These are phyloP conservation scores for Chaunax sp. DNA, from an alignment of 2,797 vertebrate species.

Conservation along the genomic window DNA sequence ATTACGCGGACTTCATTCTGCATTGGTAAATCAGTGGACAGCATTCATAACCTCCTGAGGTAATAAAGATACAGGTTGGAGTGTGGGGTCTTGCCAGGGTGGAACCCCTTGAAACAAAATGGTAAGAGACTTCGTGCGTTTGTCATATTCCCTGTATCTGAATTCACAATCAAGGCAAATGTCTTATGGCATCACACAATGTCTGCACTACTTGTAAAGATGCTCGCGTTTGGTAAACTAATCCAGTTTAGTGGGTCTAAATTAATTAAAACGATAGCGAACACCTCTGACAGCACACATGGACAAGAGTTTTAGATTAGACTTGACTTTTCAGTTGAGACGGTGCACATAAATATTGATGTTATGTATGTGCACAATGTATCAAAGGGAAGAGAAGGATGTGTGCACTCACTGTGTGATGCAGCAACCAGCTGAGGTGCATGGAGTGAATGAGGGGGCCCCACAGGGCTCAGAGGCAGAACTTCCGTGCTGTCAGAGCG, in stretches of 20 bases:
- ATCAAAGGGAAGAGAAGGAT: slow-evolving; percentile 16
- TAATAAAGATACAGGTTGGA: slow-evolving; percentile 86
- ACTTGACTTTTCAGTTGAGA: slow-evolving; percentile 4
- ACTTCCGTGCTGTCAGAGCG: slow-evolving; percentile 89
- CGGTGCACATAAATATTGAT: slow-evolving; percentile 10
- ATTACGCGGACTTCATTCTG: slow-evolving; percentile 87
- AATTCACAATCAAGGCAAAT: slow-evolving; percentile 37
- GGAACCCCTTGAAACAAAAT: slow-evolving; percentile 57
- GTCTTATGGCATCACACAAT: neutral
- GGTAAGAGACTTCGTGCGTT: slow-evolving; percentile 56
- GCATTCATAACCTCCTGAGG: slow-evolving; percentile 83
- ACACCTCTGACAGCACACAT: slow-evolving; percentile 4
- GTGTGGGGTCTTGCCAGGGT: slow-evolving; percentile 71
- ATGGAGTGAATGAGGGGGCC: slow-evolving; percentile 77
- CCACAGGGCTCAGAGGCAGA: slow-evolving; percentile 73
- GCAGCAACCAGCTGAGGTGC: slow-evolving; percentile 79
- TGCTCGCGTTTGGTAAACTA: neutral
- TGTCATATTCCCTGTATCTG: slow-evolving; percentile 41
- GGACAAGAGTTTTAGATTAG: slow-evolving; percentile 16
- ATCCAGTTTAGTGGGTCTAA: slow-evolving; percentile 11
- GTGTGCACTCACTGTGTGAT: slow-evolving; percentile 86
- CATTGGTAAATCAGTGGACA: slow-evolving; percentile 88
- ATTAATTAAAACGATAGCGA: slow-evolving; percentile 17
- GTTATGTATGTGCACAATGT: slow-evolving; percentile 4
- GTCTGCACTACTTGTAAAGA: slow-evolving; percentile 14